Evolutionary conservation across 2,888 invertebrate species (phyloP).

Genomic region (Drosophila diplacantha): DNA sequence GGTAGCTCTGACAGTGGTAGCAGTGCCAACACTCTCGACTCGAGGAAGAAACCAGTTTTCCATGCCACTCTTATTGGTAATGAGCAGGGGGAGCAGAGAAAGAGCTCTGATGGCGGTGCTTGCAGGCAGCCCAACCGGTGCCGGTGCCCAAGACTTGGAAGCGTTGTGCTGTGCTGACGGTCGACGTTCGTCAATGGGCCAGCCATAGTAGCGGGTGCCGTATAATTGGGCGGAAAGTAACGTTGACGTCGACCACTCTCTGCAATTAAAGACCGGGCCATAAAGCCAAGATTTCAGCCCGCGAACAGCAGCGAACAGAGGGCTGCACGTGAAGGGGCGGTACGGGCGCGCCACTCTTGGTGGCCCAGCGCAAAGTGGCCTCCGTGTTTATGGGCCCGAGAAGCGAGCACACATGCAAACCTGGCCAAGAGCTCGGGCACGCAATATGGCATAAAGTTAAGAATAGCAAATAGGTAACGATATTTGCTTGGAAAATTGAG

Average conservation of each 20-base stretch:
- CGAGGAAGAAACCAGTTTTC: slow-evolving; percentile 51
- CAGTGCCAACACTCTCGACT: slow-evolving; percentile 7
- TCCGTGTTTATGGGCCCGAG: slow-evolving; percentile 41
- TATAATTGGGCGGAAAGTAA: slow-evolving; percentile 63
- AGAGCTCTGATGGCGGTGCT: slow-evolving; percentile 27
- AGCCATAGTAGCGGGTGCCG: slow-evolving; percentile 23
- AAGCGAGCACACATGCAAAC: slow-evolving; percentile 19
- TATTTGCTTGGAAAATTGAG: slow-evolving; percentile 12
- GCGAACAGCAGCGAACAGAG: neutral
- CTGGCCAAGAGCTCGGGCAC: slow-evolving; percentile 31
- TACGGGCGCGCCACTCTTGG: neutral
- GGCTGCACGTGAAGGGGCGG: neutral
- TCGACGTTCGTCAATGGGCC: slow-evolving; percentile 21
- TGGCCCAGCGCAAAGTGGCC: slow-evolving; percentile 11
- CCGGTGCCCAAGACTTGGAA: neutral
- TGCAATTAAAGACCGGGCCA: slow-evolving; percentile 37
- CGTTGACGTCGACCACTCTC: slow-evolving; percentile 43
- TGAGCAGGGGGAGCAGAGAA: slow-evolving; percentile 43
- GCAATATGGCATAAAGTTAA: slow-evolving; percentile 49
- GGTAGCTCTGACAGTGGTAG: neutral
- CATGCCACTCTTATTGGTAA: slow-evolving; percentile 27
- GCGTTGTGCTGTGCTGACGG: slow-evolving; percentile 1
- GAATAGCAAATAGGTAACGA: slow-evolving; percentile 55
- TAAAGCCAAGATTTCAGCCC: slow-evolving; percentile 24
- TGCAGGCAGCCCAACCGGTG: slow-evolving; percentile 12